phyloP scores from a whole-genome alignment of 2,888 invertebrate genomes.

The Ypsolopha scabrella region DNA sequence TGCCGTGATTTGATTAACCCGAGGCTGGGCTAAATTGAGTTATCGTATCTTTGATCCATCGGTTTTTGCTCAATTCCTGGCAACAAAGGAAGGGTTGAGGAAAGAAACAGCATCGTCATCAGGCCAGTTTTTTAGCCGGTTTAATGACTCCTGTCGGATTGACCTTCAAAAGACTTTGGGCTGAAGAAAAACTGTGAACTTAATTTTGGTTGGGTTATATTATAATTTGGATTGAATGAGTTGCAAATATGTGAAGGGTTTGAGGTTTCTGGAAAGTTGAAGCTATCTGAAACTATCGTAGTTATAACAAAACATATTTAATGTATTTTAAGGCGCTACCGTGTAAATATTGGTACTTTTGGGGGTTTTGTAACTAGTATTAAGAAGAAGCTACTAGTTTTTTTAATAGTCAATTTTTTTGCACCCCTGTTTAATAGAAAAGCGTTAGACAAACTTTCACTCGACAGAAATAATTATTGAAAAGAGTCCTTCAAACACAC shows the following conservation, averaged over 20 bases:
- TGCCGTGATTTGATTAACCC: constrained; percentile 3
- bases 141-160: not conserved
- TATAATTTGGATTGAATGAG: constrained; percentile 1
- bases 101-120: constrained; percentile 4
- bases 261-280: too few relatives aligned
- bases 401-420: too few relatives aligned
- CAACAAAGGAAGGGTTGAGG: constrained; percentile 13
- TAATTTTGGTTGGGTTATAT: not conserved
- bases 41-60: constrained; percentile 21
- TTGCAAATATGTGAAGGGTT: not conserved
- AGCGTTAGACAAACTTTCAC: too few relatives aligned
- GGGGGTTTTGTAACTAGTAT: too few relatives aligned
- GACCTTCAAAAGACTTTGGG: not conserved
- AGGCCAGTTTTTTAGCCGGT: not conserved
- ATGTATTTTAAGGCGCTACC: too few relatives aligned
- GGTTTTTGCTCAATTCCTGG: constrained; percentile 17
- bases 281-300: too few relatives aligned
- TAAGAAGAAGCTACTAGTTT: too few relatives aligned
- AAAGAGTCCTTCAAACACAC: too few relatives aligned
- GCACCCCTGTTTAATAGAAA: too few relatives aligned
- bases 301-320: too few relatives aligned
- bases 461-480: too few relatives aligned
- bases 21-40: constrained; percentile 29
- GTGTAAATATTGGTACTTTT: too few relatives aligned
- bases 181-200: not conserved